Conservation (phyloP, 2,113 vertebrate species). For the Carassius carassius region DNA sequence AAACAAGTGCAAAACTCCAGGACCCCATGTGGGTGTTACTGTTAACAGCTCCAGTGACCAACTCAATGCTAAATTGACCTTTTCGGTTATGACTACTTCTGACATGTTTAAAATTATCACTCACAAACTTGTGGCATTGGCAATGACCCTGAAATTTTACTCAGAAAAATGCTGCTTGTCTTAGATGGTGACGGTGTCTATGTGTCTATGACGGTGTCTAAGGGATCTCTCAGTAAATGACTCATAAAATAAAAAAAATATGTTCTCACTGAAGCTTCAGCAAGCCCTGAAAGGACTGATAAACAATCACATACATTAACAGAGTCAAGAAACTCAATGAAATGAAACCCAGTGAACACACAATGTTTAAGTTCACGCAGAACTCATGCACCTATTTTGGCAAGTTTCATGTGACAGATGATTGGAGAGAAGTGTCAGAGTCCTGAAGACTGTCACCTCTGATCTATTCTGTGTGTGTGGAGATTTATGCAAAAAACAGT, state of each 20-base stretch:
- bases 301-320: not conserved
- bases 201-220: no score
- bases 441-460: not conserved
- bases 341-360: not conserved
- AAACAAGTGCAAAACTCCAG: no score
- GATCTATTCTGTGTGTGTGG: not conserved
- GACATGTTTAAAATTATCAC: not conserved
- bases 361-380: not conserved
- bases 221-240: not conserved
- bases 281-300: not conserved
- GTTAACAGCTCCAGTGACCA: not conserved
- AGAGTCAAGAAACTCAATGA: not conserved
- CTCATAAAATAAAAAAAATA: not conserved
- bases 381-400: not conserved
- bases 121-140: not conserved
- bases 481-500: not conserved
- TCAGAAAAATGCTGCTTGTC: not conserved
- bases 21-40: not conserved
- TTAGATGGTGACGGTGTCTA: not conserved
- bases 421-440: no score
- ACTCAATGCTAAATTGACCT: not conserved
- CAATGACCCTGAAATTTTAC: not conserved
- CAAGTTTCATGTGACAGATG: not conserved
- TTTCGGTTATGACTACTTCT: not conserved
- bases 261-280: not conserved